phyloP scores from a whole-genome alignment of 2,888 invertebrate species.

The Sminthurides aquaticus region DNA sequence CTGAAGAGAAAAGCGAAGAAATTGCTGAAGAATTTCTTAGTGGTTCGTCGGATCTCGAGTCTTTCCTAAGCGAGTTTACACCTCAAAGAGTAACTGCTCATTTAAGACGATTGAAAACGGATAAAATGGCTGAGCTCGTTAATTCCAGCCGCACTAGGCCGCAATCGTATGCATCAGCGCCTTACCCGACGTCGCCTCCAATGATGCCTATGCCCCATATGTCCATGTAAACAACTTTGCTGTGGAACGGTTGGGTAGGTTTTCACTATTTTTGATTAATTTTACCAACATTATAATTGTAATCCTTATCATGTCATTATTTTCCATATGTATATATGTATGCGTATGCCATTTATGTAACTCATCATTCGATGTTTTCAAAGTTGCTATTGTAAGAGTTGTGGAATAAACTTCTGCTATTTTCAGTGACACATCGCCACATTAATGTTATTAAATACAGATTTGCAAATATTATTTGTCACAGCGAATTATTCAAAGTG shows the following conservation, averaged over 20 bases:
- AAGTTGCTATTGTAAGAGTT: no score
- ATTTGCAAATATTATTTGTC: no score
- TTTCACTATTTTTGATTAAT: no score
- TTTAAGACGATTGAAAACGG: constrained; percentile 78
- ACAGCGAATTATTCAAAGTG: no score
- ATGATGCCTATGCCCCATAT: constrained; percentile 66
- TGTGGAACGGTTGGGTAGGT: background rate
- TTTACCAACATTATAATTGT: no score
- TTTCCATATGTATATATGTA: no score
- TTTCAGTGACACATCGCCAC: no score
- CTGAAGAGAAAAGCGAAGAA: constrained; percentile 85
- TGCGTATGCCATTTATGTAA: no score
- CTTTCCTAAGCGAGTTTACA: constrained; percentile 77
- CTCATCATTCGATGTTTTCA: no score
- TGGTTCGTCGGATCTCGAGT: constrained; percentile 63
- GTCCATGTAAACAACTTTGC: constrained; percentile 12
- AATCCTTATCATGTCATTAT: no score
- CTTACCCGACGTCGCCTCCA: constrained; percentile 65
- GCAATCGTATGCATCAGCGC: constrained; percentile 47
- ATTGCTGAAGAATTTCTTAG: constrained; percentile 72
- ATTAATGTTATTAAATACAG: no score
- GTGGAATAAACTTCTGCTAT: no score
- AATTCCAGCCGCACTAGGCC: constrained; percentile 27
- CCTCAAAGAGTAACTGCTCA: constrained; percentile 69
- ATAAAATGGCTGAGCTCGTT: constrained; percentile 66